Evolutionary conservation across 2,113 vertebrate species (phyloP).

Genomic region (Holacanthus passer): DNA sequence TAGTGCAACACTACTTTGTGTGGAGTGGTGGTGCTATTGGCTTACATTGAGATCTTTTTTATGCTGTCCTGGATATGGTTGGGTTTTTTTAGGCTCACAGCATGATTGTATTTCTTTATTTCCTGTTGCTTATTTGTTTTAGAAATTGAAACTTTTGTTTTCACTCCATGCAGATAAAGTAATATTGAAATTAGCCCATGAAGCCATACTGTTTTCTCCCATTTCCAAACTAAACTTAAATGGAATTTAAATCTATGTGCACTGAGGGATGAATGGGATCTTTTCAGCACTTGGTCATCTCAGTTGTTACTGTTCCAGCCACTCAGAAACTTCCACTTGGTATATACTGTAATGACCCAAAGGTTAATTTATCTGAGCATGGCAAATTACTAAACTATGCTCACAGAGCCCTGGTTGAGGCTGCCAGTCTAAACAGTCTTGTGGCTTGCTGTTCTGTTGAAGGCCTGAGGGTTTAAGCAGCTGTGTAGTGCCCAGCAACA

Average conservation of each 20-base stretch:
- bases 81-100: not conserved
- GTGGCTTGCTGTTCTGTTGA: slow-evolving; percentile 51
- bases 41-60: not conserved
- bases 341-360: slow-evolving; percentile 22
- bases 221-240: slow-evolving; percentile 24
- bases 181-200: not conserved
- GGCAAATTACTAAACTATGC: slow-evolving; percentile 37
- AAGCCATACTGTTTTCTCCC: not conserved
- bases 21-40: not conserved
- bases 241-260: not conserved
- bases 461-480: slow-evolving; percentile 52
- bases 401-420: slow-evolving; percentile 13
- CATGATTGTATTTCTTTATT: not conserved
- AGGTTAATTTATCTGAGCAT: slow-evolving; percentile 52
- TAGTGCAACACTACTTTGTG: slow-evolving; percentile 4
- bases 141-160: not conserved
- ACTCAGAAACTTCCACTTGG: slow-evolving; percentile 32
- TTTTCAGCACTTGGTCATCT: slow-evolving; percentile 27
- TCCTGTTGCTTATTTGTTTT: not conserved
- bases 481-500: slow-evolving; percentile 47
- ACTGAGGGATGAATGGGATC: slow-evolving; percentile 4
- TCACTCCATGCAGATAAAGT: not conserved
- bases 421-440: slow-evolving; percentile 54
- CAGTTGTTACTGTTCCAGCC: slow-evolving; percentile 12
- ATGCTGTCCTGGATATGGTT: not conserved